phyloP scores from a whole-genome alignment of 2,797 vertebrate genomes.

The Sparidentex hasta region DNA sequence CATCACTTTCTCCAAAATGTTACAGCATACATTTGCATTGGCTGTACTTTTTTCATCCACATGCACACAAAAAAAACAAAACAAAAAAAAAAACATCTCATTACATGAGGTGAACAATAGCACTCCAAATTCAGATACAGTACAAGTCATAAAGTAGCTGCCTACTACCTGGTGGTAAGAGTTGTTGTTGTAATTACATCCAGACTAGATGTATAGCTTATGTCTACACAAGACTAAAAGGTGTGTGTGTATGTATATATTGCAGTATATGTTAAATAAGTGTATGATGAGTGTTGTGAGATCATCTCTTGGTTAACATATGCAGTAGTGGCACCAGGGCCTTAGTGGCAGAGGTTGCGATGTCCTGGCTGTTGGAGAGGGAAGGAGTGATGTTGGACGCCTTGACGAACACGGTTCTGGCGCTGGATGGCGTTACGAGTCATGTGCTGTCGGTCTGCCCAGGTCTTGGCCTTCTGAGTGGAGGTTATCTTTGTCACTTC shows the following conservation, averaged over 20 bases:
- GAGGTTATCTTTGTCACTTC: slow-evolving; percentile 85
- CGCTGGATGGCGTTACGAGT: slow-evolving; percentile 89
- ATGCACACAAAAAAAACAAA: slow-evolving; percentile 35
- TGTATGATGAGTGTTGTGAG: background rate
- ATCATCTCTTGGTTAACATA: slow-evolving; percentile 8
- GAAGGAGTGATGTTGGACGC: slow-evolving; percentile 79
- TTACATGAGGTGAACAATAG: slow-evolving; percentile 56
- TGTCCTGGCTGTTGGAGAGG: slow-evolving; percentile 92
- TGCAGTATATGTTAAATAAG: slow-evolving; percentile 14
- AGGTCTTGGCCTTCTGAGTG: slow-evolving; percentile 86
- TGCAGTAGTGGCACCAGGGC: background rate
- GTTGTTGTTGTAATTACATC: slow-evolving; percentile 30
- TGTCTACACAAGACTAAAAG: slow-evolving; percentile 19
- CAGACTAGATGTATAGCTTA: slow-evolving; percentile 37
- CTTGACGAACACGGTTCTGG: slow-evolving; percentile 89
- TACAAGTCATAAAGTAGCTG: slow-evolving; percentile 50
- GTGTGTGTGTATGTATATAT: slow-evolving; percentile 4
- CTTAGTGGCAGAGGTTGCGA: slow-evolving; percentile 91
- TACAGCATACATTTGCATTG: slow-evolving; percentile 39
- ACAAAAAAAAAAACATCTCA: slow-evolving; percentile 50
- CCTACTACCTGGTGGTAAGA: slow-evolving; percentile 42
- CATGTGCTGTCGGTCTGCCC: slow-evolving; percentile 79
- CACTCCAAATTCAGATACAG: slow-evolving; percentile 38
- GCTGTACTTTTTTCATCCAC: slow-evolving; percentile 27
- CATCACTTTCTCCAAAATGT: slow-evolving; percentile 24